phyloP scores from a whole-genome alignment of 1,140 invertebrate genomes.

The Archivesica marissinica region DNA sequence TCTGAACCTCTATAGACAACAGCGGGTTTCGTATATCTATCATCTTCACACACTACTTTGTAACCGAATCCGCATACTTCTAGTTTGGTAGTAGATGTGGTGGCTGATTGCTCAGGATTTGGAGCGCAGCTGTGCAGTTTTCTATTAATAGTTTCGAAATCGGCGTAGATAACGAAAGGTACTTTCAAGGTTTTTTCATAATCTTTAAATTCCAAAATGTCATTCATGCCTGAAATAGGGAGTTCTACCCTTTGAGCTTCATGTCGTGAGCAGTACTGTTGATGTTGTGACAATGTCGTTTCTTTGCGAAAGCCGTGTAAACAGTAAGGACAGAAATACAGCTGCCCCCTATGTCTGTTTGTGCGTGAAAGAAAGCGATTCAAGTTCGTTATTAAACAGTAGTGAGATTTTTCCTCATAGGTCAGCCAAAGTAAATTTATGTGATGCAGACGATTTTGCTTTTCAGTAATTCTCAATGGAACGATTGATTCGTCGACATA shows the following conservation, averaged over 20 bases:
- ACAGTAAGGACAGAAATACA: conserved; percentile 45
- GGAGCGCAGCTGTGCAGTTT: conserved; percentile 30
- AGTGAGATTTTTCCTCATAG: conserved; percentile 11
- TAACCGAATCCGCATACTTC: conserved; percentile 27
- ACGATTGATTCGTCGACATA: conserved; percentile 7
- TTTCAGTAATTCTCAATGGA: conserved; percentile 28
- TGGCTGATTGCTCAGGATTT: conserved; percentile 8
- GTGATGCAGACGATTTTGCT: background rate
- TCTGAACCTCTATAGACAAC: background rate
- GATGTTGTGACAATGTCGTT: background rate
- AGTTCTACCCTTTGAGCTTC: conserved; percentile 44
- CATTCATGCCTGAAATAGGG: conserved; percentile 28
- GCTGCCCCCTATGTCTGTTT: background rate
- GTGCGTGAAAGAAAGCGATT: conserved; percentile 41
- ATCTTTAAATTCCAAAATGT: conserved; percentile 27
- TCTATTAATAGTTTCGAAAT: background rate
- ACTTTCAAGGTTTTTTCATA: conserved; percentile 38
- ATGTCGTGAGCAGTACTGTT: background rate
- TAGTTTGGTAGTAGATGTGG: background rate
- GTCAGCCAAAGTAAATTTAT: conserved; percentile 20
- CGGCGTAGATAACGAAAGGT: conserved; percentile 27
- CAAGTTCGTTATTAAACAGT: background rate
- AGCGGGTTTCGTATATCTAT: background rate
- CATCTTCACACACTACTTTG: conserved; percentile 1
- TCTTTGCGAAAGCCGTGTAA: conserved; percentile 29